phyloP scores from a whole-genome alignment of 2,888 invertebrate species.

The Drosophila subquinaria region DNA sequence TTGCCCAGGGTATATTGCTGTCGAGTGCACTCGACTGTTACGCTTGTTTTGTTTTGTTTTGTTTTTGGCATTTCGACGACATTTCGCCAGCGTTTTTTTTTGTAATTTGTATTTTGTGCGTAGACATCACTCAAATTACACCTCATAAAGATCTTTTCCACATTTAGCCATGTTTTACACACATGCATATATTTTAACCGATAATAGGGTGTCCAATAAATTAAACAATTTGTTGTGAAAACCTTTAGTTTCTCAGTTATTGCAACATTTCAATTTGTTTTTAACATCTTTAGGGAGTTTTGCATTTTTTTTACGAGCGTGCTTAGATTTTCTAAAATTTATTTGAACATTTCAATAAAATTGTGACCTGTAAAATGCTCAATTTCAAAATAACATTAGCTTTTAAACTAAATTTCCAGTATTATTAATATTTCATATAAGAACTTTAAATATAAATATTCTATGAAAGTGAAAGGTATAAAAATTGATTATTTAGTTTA shows the following conservation, averaged over 20 bases:
- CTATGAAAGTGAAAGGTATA: no score
- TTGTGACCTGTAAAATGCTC: neutral
- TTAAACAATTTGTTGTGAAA: neutral
- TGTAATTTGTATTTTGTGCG: conserved; percentile 1
- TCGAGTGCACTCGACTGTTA: no score
- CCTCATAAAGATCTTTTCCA: neutral
- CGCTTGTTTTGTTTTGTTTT: no score
- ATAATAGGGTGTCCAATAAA: neutral
- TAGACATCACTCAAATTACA: conserved; percentile 15
- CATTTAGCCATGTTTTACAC: neutral
- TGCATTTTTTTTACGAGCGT: neutral
- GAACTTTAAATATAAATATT: no score
- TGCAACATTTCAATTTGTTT: neutral
- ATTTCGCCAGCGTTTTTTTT: conserved; percentile 1
- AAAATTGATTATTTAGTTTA: no score
- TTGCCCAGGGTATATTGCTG: no score
- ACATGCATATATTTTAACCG: neutral
- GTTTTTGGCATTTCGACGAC: conserved; percentile 6
- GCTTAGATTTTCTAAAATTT: neutral
- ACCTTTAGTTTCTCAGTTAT: neutral
- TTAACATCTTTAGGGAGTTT: neutral
- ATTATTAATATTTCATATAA: no score
- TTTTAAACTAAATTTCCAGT: no score
- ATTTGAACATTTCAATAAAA: neutral
- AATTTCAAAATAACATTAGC: neutral